These are phyloP conservation scores for Nymphalis polychloros DNA, from an alignment of 2,888 invertebrate species.

Conservation along the genomic window DNA sequence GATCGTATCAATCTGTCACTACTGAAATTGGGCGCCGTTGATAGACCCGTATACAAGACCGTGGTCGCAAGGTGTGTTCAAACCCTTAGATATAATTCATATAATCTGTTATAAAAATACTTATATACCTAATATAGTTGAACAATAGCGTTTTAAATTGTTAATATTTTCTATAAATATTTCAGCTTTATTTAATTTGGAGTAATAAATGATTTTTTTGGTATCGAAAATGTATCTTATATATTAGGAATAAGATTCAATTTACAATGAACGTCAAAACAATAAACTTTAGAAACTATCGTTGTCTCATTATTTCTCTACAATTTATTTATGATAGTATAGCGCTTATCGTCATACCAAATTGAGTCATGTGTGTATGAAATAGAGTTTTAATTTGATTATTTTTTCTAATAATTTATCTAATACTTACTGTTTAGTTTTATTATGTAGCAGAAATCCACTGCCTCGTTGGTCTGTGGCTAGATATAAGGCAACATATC, in stretches of 20 bases:
- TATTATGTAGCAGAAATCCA: no score
- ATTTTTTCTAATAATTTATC: no score
- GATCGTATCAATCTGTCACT: no score
- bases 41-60: no score
- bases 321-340: no score
- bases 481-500: no score
- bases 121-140: not conserved
- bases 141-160: conserved; percentile 5
- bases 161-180: not conserved
- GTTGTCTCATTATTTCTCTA: not conserved
- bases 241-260: conserved; percentile 5
- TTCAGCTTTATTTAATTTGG: not conserved
- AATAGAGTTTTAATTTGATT: no score
- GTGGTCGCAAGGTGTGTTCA: not conserved
- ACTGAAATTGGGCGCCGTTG: no score
- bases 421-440: no score
- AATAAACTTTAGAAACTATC: conserved; percentile 6
- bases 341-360: no score
- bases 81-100: not conserved
- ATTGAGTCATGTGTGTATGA: no score
- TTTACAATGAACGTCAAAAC: conserved; percentile 11
- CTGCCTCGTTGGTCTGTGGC: no score
- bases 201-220: not conserved
- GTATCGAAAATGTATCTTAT: conserved; percentile 9
- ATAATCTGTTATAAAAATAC: not conserved